Percentiles rank a stretch among this genome's conserved stretches.
These are phyloP conservation scores for Stramonita haemastoma DNA, from an alignment of 2,888 invertebrate genomes.

Conservation along the genomic window DNA sequence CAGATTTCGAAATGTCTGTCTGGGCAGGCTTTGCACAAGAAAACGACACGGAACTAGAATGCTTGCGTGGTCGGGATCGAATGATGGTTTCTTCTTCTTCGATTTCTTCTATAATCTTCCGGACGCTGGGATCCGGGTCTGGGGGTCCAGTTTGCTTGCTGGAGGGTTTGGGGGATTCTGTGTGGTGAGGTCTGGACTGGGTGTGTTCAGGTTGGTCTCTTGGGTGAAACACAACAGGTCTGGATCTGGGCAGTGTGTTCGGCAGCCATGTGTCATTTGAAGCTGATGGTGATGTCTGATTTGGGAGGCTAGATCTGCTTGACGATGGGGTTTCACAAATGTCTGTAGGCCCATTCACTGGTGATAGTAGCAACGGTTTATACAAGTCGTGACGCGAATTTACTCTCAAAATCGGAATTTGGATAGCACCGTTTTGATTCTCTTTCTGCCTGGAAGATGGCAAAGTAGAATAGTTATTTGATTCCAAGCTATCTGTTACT, in stretches of 20 bases:
- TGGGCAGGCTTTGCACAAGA: not conserved
- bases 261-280: too few relatives aligned
- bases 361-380: too few relatives aligned
- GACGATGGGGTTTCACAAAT: too few relatives aligned
- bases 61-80: not conserved
- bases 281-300: too few relatives aligned
- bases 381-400: not conserved
- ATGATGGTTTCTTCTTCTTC: slow-evolving; percentile 14
- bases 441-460: too few relatives aligned
- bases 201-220: not conserved
- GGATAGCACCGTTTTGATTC: not conserved
- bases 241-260: not conserved
- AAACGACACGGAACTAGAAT: not conserved
- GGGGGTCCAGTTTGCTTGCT: not conserved
- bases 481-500: not conserved
- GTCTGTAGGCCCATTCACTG: too few relatives aligned
- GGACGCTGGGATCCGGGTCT: not conserved
- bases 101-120: not conserved
- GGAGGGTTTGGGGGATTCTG: not conserved
- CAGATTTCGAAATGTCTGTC: not conserved
- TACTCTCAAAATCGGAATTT: not conserved
- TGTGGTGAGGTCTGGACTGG: not conserved
- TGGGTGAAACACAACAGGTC: not conserved
- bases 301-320: too few relatives aligned
- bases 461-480: too few relatives aligned